A percentile compares a stretch with the other conserved stretches of the same genome.
phyloP scores from a whole-genome alignment of 2,797 vertebrate species.

The Poecile montanus region DNA sequence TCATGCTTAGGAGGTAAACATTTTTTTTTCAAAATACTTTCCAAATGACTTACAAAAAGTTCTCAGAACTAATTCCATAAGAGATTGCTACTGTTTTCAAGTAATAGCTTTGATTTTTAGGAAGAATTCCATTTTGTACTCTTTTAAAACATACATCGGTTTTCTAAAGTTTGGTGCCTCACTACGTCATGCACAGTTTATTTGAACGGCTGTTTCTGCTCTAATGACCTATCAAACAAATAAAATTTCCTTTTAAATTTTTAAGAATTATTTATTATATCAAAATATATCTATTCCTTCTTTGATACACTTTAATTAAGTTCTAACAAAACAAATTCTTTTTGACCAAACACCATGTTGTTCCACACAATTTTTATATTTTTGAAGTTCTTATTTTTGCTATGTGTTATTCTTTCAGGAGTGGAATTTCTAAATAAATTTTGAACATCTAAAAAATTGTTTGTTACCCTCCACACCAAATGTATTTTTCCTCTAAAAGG shows the following conservation, averaged over 20 bases:
- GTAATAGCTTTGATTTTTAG: neutral
- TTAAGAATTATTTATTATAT: neutral
- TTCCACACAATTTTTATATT: neutral
- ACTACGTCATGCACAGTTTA: neutral
- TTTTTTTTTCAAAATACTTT: neutral
- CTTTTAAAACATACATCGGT: neutral
- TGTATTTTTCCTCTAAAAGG: neutral
- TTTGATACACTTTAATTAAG: neutral
- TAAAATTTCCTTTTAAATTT: neutral
- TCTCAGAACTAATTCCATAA: neutral
- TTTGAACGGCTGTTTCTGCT: neutral
- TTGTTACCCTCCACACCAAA: rapidly evolving
- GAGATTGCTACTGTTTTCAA: neutral
- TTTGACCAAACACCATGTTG: neutral
- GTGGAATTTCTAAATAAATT: neutral
- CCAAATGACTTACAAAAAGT: neutral
- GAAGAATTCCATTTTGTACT: neutral
- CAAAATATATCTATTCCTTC: neutral
- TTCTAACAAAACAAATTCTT: neutral
- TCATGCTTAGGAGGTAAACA: neutral
- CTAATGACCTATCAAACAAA: neutral
- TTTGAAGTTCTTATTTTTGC: neutral
- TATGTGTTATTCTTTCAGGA: neutral
- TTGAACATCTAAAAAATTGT: neutral
- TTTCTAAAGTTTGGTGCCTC: neutral